Base-by-base conservation (phyloP, 2,888 invertebrate genomes). In the Caenorhabditis becei region DNA sequence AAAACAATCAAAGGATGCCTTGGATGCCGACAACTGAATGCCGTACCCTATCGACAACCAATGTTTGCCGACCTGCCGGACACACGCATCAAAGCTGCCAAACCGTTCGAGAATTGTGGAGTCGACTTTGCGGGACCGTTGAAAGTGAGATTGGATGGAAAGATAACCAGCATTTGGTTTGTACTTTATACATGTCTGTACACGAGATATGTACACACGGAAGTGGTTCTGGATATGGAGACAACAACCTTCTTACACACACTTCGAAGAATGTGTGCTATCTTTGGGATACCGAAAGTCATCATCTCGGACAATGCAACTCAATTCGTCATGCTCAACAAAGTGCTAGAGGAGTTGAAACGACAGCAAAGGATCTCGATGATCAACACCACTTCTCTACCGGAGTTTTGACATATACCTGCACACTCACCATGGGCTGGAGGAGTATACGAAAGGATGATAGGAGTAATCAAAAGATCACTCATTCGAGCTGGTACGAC, bases 371-470 rank as follows among this genome's bases (percentile, higher is more conserved):
- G 8, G 14, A 65, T 23, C 32, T 3, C 5, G 41, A 41, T 10
- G 41, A 32, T 32, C 32, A 32, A 10, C 32, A 32, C 5, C 4
- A 7, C 41, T 41, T 16, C 41, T 41, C 41, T 18, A 75, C 5
- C 90, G 90, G 89, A 82, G 80, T n/a, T 92, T 92, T 78, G 92
- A 91, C 63, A 91, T n/a, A n/a, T n/a, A n/a, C n/a, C 91, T 5
- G 91, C 91, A 5, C 82, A 88, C 0, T 91, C 92, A 3, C 83
- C 92, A 1, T 92, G 92, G 92, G 91, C 91, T 92, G 92, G 92
- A 67, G 92, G 92, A 47, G 91, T 90, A 85, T 92, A 91, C 88
- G 92, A 92, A 81, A 83, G 92, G 20, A 74, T 92, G 4, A 87
- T 92, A 16, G 85, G 91, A 10, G 61, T 91, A 8, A 44, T 92